Base-by-base conservation (phyloP, 2,888 invertebrate species). In the Trileptium ribeirensis region DNA sequence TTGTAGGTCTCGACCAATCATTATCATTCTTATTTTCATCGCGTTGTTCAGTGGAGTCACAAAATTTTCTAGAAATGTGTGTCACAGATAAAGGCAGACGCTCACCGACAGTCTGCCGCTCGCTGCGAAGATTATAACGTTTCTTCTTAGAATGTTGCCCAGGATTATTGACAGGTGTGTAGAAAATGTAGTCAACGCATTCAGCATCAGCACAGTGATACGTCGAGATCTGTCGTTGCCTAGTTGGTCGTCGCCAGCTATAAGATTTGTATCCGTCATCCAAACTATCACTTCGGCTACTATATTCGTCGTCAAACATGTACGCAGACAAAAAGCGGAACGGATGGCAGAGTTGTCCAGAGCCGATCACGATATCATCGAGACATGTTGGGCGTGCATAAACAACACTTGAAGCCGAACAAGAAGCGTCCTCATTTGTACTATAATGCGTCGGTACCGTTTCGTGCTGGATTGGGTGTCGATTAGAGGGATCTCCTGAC, bases 151-250 rank as follows among this genome's bases (percentile, higher is more conserved):
- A 15, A 19, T n/a, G 70, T 15, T 51, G 24, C n/a, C n/a, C n/a
- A n/a, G n/a, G n/a, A n/a, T n/a, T n/a, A n/a, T n/a, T n/a, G n/a
- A n/a, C n/a, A 24, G 86, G 85, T 34, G 87, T 86, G 84, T 94
- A 95, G 89, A 96, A 95, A 83, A 97, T 95, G 87, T 96, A 96
- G 90, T 97, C 97, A 0, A 97, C 96, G 0, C 93, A 93, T 79
- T 93, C 89, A 93, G 94, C 94, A 74, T 89, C 87, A 78, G 92
- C 90, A 86, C 67, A 31, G 79, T 96, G 96, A 88, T 91, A 92
- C 0, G 95, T 95, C 1, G 95, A 94, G 0, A 92, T 94, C 24
- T 51, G 51, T 24, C 24, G 51, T 15, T 51, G 51, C 8, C 24
- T 8, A 8, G 24, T 51, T n/a, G n/a, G 51, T 24, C 24, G 51